Evolutionary conservation across 2,888 invertebrate species (phyloP).

Genomic region (Desoria tigrina): DNA sequence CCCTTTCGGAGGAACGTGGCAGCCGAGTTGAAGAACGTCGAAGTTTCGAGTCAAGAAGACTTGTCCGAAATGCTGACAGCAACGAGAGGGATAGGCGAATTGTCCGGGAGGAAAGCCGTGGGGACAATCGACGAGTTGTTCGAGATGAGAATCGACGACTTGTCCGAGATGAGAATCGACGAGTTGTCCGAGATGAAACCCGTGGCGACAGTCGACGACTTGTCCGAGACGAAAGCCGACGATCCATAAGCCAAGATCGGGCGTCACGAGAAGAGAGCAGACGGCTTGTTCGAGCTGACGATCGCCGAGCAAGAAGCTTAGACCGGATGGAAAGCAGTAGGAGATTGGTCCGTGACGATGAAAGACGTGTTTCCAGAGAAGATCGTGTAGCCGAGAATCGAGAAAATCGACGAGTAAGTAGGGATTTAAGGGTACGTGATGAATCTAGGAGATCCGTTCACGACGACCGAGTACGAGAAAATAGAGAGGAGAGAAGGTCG

Average conservation of each 20-base stretch:
- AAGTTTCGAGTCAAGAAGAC: conserved; percentile 13
- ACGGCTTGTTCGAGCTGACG: conserved; percentile 24
- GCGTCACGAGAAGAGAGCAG: conserved; percentile 22
- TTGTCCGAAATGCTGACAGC: conserved; percentile 1
- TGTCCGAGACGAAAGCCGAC: conserved; percentile 19
- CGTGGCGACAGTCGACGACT: conserved; percentile 13
- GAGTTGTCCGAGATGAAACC: conserved; percentile 20
- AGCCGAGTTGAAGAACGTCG: conserved; percentile 14
- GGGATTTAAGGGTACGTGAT: conserved; percentile 22
- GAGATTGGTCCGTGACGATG: not conserved
- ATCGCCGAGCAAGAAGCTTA: not conserved
- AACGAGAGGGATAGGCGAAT: conserved; percentile 18
- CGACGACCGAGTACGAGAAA: not conserved
- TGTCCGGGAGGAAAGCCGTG: conserved; percentile 20
- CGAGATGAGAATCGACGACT: conserved; percentile 19
- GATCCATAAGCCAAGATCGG: conserved; percentile 3
- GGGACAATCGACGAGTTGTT: conserved; percentile 15
- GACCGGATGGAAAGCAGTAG: not conserved
- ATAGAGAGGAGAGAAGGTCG: not conserved
- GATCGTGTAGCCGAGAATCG: no score
- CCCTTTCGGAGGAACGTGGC: not conserved
- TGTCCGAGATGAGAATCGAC: conserved; percentile 25
- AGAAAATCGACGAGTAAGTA: conserved; percentile 2
- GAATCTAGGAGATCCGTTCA: not conserved
- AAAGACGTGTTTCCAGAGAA: not conserved